Conservation (phyloP, 2,797 vertebrate genomes). For the Clarias pachynema region DNA sequence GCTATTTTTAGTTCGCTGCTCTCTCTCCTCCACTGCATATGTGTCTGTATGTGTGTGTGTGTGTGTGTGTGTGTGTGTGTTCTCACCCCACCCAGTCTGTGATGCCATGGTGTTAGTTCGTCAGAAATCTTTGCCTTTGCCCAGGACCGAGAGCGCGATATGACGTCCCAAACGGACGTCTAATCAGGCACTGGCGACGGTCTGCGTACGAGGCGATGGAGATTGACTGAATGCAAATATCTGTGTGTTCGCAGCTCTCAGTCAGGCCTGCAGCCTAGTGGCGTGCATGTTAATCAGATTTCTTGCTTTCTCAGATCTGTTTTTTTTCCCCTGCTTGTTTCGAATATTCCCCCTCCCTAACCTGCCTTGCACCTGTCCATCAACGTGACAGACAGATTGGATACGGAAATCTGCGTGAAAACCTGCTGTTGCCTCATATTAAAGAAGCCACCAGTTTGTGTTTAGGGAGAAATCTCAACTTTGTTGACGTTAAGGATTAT, state of each 20-base stretch:
- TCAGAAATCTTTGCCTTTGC: slow-evolving; percentile 19
- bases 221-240: slow-evolving; percentile 45
- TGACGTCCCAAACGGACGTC: background rate
- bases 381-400: slow-evolving; percentile 55
- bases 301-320: slow-evolving; percentile 38
- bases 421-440: slow-evolving; percentile 35
- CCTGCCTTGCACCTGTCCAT: slow-evolving; percentile 56
- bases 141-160: slow-evolving; percentile 7
- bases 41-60: slow-evolving; percentile 17
- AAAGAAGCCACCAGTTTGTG: slow-evolving; percentile 7
- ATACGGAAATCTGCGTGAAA: slow-evolving; percentile 32
- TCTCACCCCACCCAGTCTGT: slow-evolving; percentile 34
- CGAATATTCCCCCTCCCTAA: slow-evolving; percentile 13
- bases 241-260: slow-evolving; percentile 21
- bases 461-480: slow-evolving; percentile 23
- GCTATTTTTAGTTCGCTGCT: slow-evolving; percentile 66
- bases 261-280: slow-evolving; percentile 42
- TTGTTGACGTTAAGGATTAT: slow-evolving; percentile 15
- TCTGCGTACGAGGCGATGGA: background rate
- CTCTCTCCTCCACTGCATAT: slow-evolving; percentile 23
- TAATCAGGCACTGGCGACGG: slow-evolving; percentile 18
- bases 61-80: background rate
- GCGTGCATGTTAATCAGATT: slow-evolving; percentile 59
- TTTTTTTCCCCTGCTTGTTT: slow-evolving; percentile 13
- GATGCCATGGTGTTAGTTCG: slow-evolving; percentile 30